phyloP scores from a whole-genome alignment of 2,113 vertebrate genomes.

The Dipodomys merriami region DNA sequence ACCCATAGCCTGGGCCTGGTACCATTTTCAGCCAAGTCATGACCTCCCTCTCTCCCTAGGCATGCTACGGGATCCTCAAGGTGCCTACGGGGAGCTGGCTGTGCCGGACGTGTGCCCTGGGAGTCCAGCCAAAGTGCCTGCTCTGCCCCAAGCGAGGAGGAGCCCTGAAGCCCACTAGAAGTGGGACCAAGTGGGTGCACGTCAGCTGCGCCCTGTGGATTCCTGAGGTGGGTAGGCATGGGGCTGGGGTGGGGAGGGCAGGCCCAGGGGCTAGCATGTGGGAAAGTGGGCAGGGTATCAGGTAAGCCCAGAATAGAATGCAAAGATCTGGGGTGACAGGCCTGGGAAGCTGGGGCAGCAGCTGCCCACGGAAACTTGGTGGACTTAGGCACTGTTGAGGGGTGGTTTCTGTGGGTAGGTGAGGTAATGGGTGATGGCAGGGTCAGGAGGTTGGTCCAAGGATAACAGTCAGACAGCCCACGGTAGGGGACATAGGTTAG shows the following conservation, averaged over 20 bases:
- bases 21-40: not conserved
- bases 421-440: fast-evolving
- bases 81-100: conserved; percentile 98
- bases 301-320: not conserved
- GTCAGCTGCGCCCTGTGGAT: conserved; percentile 99
- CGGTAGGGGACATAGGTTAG: not conserved
- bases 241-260: not conserved
- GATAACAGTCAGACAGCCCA: not conserved
- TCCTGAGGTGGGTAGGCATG: conserved; percentile 91
- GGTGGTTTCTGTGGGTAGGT: not conserved
- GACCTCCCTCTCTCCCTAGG: conserved; percentile 83
- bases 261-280: not conserved
- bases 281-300: not conserved
- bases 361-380: not conserved
- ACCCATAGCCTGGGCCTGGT: not conserved
- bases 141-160: conserved; percentile 98
- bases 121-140: conserved; percentile 98
- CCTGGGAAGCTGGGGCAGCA: not conserved
- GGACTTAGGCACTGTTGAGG: not conserved
- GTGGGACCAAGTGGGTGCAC: conserved; percentile 98
- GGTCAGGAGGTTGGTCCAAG: not conserved
- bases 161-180: conserved; percentile 97
- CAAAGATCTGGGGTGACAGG: fast-evolving
- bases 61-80: conserved; percentile 98
- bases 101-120: conserved; percentile 96